phyloP scores from a whole-genome alignment of 2,888 invertebrate genomes.

The Mongoloraphidia duomilia region DNA sequence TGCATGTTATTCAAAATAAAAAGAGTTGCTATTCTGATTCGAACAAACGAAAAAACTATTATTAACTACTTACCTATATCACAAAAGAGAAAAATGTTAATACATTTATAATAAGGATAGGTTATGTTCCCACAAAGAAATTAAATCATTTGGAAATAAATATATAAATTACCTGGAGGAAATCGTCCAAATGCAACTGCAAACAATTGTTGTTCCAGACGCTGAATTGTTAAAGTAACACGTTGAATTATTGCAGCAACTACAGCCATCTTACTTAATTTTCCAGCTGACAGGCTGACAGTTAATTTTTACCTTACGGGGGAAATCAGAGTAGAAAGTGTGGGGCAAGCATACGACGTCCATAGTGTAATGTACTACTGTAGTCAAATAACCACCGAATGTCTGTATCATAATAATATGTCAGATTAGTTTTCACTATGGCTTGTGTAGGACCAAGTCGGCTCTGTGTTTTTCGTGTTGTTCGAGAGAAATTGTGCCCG shows the following conservation, averaged over 20 bases:
- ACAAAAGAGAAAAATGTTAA: neutral
- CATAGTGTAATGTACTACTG: neutral
- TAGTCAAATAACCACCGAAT: neutral
- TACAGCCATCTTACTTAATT: neutral
- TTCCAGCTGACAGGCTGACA: too few species aligned
- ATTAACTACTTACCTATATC: too few species aligned
- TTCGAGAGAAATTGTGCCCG: conserved; percentile 69
- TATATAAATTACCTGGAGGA: conserved; percentile 31
- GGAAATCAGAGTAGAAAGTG: neutral
- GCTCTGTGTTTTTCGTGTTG: conserved; percentile 54
- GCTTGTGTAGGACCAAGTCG: conserved; percentile 72
- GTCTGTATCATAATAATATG: conserved; percentile 12
- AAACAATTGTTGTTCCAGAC: conserved; percentile 29
- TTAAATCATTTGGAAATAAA: neutral
- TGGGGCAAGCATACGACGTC: too few species aligned
- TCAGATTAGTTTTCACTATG: conserved; percentile 66
- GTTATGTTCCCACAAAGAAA: conserved; percentile 1
- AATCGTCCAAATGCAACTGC: conserved; percentile 24
- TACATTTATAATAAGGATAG: neutral
- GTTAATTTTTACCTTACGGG: neutral
- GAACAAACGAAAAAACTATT: neutral
- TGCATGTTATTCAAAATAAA: too few species aligned
- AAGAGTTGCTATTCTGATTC: too few species aligned
- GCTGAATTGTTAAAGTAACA: conserved; percentile 19
- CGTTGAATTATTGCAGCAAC: neutral